Base-by-base conservation (phyloP, 2,797 vertebrate species). In the Phoeniculus purpureus region DNA sequence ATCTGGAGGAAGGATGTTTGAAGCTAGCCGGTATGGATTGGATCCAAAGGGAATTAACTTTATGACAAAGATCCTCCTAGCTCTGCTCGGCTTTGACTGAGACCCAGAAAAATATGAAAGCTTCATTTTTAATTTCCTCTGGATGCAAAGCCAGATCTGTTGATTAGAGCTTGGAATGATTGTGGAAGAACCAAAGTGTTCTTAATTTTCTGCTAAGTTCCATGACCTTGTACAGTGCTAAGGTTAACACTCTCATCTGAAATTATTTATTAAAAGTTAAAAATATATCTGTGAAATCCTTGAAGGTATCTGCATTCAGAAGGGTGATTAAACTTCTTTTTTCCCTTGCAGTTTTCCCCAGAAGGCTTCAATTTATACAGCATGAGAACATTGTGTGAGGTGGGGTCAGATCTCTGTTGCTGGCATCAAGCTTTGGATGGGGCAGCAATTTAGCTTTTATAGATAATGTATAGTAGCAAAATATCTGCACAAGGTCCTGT, bases 301-400 rank as follows among this genome's bases (percentile, higher is more conserved):
- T 47, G 29, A 72, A 62, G 37, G 8, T 4, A 13, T 23, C 21
- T 71, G 34, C 15, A 82, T 87, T 72, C 62, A 60, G 8, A 31
- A 54, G 8, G 5, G 9, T 25, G 31, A 43, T 43, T 13, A 20
- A 21, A 11, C 4, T 12, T 7, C 16, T 27, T 47, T 43, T 61
- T 68, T 18, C 5, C 13, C 27, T 85, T 45, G 6, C 18, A 40
- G 20, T 14, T 4, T 20, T 17, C 6, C 20, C 6, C 27, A 8
- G n/a, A 14, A 29, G 10, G 2, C 25, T 32, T 27, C 15, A 66
- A 31, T 10, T 6, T 45, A 4, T 10, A 8, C 7, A 29, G 40
- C 4, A 3, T 12, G 22, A 47, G 15, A 19, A 8, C 8, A 1
- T 3, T 15, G 3, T 31, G 6, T 51, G 64, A 23, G 18, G 14